These are phyloP conservation scores for Pampus argenteus DNA, from an alignment of 2,797 vertebrate species.

Conservation along the genomic window DNA sequence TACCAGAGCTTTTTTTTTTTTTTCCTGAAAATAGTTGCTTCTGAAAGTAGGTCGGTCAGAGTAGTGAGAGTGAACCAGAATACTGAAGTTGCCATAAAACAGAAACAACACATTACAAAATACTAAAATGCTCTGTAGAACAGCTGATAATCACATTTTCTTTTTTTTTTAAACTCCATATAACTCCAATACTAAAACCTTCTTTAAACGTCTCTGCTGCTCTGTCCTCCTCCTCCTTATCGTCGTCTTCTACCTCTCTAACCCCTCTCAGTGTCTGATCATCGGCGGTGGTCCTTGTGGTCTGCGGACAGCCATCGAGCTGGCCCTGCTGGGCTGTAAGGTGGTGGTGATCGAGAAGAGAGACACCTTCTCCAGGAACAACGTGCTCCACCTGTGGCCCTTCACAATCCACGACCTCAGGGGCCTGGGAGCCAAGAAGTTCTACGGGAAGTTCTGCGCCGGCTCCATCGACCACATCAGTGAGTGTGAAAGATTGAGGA, in stretches of 20 bases:
- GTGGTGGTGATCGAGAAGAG: conserved; percentile 96
- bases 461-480: conserved; percentile 98
- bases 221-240: not conserved
- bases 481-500: conserved; percentile 81
- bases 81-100: not conserved
- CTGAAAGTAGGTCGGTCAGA: not conserved
- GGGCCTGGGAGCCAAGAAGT: conserved; percentile 96
- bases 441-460: conserved; percentile 98
- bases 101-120: not conserved
- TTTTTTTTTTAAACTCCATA: too few species aligned
- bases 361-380: conserved; percentile 97
- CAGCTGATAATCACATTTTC: too few species aligned
- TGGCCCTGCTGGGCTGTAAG: conserved; percentile 94
- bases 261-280: conserved; percentile 90
- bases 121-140: too few species aligned
- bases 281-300: conserved; percentile 96
- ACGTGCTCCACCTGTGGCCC: conserved; percentile 98
- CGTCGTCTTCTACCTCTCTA: not conserved
- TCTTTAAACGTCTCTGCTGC: not conserved
- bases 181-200: not conserved
- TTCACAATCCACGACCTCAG: conserved; percentile 97
- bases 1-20: too few species aligned
- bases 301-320: conserved; percentile 93
- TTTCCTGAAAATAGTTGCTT: too few species aligned
- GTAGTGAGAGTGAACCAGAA: not conserved